Conservation (phyloP, 2,113 vertebrate species). For the Myotis yumanensis region DNA sequence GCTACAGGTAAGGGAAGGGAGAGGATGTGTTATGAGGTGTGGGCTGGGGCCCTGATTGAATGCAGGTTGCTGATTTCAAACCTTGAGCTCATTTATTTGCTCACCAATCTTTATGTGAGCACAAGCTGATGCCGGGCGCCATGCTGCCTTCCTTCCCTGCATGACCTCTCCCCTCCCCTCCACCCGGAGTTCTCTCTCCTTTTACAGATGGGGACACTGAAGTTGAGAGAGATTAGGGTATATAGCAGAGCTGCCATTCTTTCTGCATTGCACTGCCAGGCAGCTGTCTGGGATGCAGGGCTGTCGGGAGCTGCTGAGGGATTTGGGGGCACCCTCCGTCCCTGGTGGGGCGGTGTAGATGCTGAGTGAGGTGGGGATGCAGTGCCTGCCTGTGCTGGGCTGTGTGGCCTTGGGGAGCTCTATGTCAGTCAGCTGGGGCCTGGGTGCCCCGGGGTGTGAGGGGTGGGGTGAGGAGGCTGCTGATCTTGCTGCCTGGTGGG, state of each 20-base stretch:
- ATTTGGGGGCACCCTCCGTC: neutral
- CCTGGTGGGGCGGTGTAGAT: neutral
- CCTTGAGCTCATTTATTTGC: neutral
- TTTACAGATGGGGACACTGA: neutral
- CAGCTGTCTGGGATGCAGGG: neutral
- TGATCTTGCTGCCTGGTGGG: slow-evolving; percentile 58
- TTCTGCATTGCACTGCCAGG: neutral
- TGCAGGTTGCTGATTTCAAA: neutral
- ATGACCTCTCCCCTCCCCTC: neutral
- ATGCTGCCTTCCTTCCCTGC: neutral
- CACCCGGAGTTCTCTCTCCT: neutral
- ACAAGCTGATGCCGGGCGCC: neutral
- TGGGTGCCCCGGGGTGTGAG: neutral
- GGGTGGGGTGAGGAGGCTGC: slow-evolving; percentile 19
- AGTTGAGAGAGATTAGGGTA: neutral
- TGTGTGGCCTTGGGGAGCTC: neutral
- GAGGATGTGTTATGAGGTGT: neutral
- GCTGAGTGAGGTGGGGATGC: neutral
- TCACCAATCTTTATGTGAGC: neutral
- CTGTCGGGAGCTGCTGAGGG: neutral
- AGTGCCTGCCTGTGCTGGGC: neutral
- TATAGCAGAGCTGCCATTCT: neutral
- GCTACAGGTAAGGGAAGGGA: neutral
- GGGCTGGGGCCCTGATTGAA: neutral
- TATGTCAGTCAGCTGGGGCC: neutral